A percentile compares a stretch with the other conserved stretches of the same genome.
Evolutionary conservation across 2,113 vertebrate genomes (phyloP).

Genomic region (Regulus satrapa): DNA sequence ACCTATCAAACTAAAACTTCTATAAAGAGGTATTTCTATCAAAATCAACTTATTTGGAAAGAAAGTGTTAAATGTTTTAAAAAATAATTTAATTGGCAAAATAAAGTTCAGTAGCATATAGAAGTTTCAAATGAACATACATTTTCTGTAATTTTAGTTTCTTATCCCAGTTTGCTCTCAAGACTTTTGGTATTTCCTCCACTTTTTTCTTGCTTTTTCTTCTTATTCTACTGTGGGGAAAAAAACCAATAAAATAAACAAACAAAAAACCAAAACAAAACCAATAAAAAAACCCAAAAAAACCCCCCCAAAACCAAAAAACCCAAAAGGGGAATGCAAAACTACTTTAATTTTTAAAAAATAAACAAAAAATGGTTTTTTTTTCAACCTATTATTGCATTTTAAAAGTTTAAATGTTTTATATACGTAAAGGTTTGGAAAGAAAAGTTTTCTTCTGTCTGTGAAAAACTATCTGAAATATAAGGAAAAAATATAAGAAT

Average conservation of each 20-base stretch:
- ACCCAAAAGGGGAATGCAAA: background rate
- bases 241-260: no score
- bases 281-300: no score
- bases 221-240: no score
- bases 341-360: background rate
- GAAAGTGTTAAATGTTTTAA: background rate
- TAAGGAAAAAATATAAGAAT: background rate
- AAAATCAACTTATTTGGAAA: background rate
- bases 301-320: no score
- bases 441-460: background rate
- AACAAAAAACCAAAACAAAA: no score
- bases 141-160: background rate
- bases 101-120: background rate
- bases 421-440: background rate
- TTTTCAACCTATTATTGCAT: background rate
- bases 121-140: background rate
- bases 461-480: background rate
- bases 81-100: background rate
- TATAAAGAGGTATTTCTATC: background rate
- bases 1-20: no score
- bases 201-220: background rate
- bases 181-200: background rate
- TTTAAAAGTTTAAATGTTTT: background rate
- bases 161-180: background rate
- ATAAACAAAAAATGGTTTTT: rapidly evolving